Evolutionary conservation across 1,140 invertebrate species (phyloP), one percentile per base, ranked within the genome.

Genomic region (Fragariocoptes setiger): DNA sequence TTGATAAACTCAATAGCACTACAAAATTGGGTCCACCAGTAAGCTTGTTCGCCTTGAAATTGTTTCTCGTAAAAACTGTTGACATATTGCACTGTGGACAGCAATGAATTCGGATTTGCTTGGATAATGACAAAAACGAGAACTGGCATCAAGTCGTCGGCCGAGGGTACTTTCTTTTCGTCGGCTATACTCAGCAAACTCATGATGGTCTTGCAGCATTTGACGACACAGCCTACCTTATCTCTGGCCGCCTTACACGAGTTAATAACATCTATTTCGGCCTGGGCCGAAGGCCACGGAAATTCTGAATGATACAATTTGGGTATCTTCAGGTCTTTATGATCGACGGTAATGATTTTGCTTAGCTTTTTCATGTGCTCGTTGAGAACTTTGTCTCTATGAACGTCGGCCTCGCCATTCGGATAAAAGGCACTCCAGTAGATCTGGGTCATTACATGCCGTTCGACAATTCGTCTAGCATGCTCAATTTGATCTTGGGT

Each of bases 1-100:
- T 97, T 97, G 50, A 94, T 90, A 61, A 88, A 92, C 59, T 90
- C 82, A 21, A 94, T 76, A 8, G 83, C 82, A 0, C 83, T 76
- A 48, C 75, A 78, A 57, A 95, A 94, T 56, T 94, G 85, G 35
- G 82, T 88, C 88, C 88, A 97, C 71, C 85, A 92, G 60, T 94
- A 97, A 53, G 78, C 72, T 54, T 88, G 78, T 59, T 90, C 82
- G 22, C 88, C 86, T 47, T 67, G 65, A 14, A 92, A 62, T 44
- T 72, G 67, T 46, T 71, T 68, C 21, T 71, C 73, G 51, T 79
- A 85, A 55, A 90, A 86, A 51, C 75, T 80, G 52, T 75, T 75
- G 37, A 97, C 80, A 55, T 90, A 92, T 58, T 95, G 83, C 48
- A 95, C 70, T 2, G 83, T 95, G 1, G 85, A 94, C n/a, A 95